Conservation (phyloP, 2,888 invertebrate genomes). For the Stenichneumon culpator region DNA sequence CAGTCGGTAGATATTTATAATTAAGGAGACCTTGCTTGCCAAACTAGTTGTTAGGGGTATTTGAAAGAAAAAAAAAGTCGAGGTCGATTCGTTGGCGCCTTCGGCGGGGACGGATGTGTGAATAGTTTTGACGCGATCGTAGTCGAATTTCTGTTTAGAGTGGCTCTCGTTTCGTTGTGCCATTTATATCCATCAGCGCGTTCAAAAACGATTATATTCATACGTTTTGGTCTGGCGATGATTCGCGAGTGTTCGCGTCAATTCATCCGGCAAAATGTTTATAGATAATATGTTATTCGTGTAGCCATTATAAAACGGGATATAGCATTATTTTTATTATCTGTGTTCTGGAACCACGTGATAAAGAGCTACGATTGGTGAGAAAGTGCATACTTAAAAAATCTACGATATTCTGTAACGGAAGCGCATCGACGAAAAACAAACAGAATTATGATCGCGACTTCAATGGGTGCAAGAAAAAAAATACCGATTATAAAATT, state of each 20-base stretch:
- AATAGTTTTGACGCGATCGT: slow-evolving; percentile 36
- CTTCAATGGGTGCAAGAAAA: slow-evolving; percentile 25
- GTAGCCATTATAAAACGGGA: slow-evolving; percentile 75
- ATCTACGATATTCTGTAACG: slow-evolving; percentile 18
- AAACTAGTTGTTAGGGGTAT: slow-evolving; percentile 67
- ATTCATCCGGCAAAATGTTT: slow-evolving; percentile 70
- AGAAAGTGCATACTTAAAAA: slow-evolving; percentile 62
- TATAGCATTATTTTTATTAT: slow-evolving; percentile 77
- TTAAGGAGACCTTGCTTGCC: slow-evolving; percentile 68
- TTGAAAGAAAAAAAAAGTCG: slow-evolving; percentile 19
- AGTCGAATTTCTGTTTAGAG: slow-evolving; percentile 53
- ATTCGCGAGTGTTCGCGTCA: slow-evolving; percentile 47
- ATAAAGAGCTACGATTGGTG: slow-evolving; percentile 54
- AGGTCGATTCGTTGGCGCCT: slow-evolving; percentile 13
- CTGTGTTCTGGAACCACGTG: slow-evolving; percentile 56
- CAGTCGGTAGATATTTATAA: slow-evolving; percentile 43
- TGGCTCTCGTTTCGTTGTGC: slow-evolving; percentile 57
- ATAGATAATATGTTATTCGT: slow-evolving; percentile 75
- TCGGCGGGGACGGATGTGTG: not conserved
- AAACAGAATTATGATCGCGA: slow-evolving; percentile 43
- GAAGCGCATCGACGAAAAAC: slow-evolving; percentile 27
- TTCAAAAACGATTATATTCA: slow-evolving; percentile 62
- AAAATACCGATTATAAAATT: slow-evolving; percentile 44
- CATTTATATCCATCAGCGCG: slow-evolving; percentile 41
- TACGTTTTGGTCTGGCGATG: slow-evolving; percentile 29